Evolutionary conservation across 2,797 vertebrate genomes (phyloP).

Genomic region (Enteromius mattozi): DNA sequence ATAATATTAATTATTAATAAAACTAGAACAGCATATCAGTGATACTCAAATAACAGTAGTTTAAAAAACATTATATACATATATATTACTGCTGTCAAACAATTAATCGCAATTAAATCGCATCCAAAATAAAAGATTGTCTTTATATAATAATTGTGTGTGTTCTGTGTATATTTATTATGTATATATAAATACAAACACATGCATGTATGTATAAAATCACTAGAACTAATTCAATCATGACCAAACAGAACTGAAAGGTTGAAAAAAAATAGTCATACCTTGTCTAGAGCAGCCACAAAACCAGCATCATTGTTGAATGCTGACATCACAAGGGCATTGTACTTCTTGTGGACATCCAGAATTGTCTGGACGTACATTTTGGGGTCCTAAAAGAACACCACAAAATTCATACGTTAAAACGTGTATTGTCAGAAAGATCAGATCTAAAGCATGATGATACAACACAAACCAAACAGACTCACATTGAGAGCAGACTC

Average conservation of each 20-base stretch:
- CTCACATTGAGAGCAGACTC: conserved; percentile 95
- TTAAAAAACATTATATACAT: no score
- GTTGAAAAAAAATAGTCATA: conserved; percentile 61
- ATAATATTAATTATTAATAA: no score
- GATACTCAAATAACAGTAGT: no score
- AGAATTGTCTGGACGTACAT: conserved; percentile 98
- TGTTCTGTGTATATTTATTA: no score
- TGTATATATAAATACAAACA: no score
- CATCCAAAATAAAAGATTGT: no score
- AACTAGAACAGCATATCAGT: no score
- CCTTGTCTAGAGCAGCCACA: conserved; percentile 96
- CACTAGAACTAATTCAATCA: neutral
- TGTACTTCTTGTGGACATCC: conserved; percentile 99
- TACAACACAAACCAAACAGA: neutral
- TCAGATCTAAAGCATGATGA: neutral
- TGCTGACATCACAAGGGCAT: conserved; percentile 97
- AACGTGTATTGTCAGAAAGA: neutral
- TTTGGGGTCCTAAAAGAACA: conserved; percentile 89
- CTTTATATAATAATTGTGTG: no score
- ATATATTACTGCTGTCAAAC: no score
- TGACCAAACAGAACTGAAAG: neutral
- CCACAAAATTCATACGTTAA: neutral
- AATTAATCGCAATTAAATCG: no score
- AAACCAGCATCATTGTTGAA: conserved; percentile 99
- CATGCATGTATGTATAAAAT: neutral